phyloP scores from a whole-genome alignment of 2,113 vertebrate species.

The Cololabis saira region DNA sequence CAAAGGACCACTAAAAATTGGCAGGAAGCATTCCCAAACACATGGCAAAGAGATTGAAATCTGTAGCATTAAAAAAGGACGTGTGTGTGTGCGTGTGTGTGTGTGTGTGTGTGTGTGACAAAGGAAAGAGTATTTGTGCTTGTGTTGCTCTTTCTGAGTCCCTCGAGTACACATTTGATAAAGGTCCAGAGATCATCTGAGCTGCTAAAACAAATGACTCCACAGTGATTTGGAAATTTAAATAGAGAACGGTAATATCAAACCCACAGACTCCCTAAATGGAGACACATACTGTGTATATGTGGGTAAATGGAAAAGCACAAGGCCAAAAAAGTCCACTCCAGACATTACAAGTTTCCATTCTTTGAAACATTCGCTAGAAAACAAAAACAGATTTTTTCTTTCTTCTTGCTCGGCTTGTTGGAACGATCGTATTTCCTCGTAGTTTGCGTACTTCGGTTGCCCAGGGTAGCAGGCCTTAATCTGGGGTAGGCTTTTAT shows the following conservation, averaged over 20 bases:
- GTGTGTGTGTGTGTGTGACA: not conserved
- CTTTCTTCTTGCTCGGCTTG: too few species aligned
- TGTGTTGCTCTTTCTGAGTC: not conserved
- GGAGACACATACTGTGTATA: not conserved
- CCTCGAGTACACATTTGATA: not conserved
- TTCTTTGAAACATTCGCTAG: too few species aligned
- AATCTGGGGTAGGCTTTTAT: too few species aligned
- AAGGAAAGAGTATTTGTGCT: too few species aligned
- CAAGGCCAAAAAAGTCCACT: not conserved
- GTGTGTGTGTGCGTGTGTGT: constrained; percentile 1
- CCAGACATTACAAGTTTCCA: not conserved
- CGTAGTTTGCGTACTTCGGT: too few species aligned
- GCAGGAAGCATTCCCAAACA: constrained; percentile 40
- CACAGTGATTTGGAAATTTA: constrained; percentile 5
- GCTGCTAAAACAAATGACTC: constrained; percentile 1
- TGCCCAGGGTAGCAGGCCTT: too few species aligned
- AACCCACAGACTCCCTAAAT: not conserved
- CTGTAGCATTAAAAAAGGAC: constrained; percentile 18
- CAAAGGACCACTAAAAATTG: constrained; percentile 47
- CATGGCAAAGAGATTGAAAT: constrained; percentile 60
- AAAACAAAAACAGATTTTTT: too few species aligned
- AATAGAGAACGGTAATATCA: not conserved
- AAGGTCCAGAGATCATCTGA: constrained; percentile 14
- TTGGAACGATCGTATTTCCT: too few species aligned
- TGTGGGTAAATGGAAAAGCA: not conserved